Conservation (phyloP, 2,888 invertebrate species). For the Fragum fragum region DNA sequence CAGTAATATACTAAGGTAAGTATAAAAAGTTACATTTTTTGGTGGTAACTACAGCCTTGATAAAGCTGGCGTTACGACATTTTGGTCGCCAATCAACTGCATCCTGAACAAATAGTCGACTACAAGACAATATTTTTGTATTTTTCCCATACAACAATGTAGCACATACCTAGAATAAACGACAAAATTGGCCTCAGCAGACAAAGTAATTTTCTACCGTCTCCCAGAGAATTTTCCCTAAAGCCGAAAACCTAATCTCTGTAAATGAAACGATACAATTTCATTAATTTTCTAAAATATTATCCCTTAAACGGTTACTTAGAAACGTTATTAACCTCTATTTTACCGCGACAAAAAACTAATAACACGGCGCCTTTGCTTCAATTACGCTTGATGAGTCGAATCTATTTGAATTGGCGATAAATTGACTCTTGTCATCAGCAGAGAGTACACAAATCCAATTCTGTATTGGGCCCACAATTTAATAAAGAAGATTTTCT, state of each 20-base stretch:
- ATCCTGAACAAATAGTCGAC: too few relatives aligned
- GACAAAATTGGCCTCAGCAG: constrained; percentile 15
- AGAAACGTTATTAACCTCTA: constrained; percentile 56
- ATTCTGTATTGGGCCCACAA: constrained; percentile 60
- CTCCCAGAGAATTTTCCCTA: constrained; percentile 3
- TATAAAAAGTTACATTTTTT: too few relatives aligned
- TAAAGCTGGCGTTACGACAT: too few relatives aligned
- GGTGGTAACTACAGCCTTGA: too few relatives aligned
- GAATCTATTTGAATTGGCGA: constrained; percentile 58
- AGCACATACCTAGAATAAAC: too few relatives aligned
- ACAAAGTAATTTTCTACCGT: constrained; percentile 36
- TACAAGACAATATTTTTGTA: too few relatives aligned
- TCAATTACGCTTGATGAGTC: constrained; percentile 54
- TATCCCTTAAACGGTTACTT: constrained; percentile 53
- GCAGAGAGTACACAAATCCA: constrained; percentile 62
- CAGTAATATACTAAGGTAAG: too few relatives aligned
- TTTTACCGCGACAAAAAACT: constrained; percentile 64
- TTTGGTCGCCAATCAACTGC: too few relatives aligned
- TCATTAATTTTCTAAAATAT: constrained; percentile 65
- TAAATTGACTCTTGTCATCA: constrained; percentile 63
- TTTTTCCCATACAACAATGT: too few relatives aligned
- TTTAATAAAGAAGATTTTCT: constrained; percentile 55
- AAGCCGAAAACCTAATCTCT: constrained; percentile 19
- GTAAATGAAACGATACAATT: constrained; percentile 49
- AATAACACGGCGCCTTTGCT: constrained; percentile 56